Evolutionary conservation across 2,797 vertebrate species (phyloP).

Genomic region (Otolemur crassicaudatus): DNA sequence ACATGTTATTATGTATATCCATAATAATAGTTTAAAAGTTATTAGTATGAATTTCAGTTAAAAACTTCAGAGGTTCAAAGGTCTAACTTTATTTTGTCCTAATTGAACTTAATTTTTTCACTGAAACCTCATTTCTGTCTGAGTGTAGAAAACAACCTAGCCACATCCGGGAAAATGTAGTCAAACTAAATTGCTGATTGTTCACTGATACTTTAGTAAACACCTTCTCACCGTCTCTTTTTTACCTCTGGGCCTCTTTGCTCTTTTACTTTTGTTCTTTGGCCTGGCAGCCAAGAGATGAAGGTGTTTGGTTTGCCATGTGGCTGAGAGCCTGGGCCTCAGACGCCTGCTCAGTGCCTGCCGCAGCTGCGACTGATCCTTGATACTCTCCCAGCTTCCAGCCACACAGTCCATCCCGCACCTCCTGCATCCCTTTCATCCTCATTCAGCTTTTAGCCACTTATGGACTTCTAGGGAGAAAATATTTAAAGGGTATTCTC

Average conservation of each 20-base stretch:
- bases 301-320: neutral
- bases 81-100: neutral
- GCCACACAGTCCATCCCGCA: neutral
- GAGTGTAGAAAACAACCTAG: neutral
- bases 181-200: neutral
- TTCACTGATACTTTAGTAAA: neutral
- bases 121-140: constrained; percentile 21
- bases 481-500: neutral
- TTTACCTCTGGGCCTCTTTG: neutral
- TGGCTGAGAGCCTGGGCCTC: neutral
- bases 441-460: neutral
- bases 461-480: neutral
- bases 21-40: neutral
- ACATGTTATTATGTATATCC: neutral
- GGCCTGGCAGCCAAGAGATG: neutral
- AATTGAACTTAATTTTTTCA: neutral
- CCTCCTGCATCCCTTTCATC: neutral
- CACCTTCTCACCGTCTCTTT: neutral
- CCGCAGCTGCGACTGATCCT: accelerated
- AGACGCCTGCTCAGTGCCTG: neutral
- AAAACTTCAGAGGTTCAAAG: neutral
- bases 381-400: neutral
- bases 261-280: neutral
- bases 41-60: neutral
- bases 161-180: neutral